A percentile compares a stretch with the other conserved stretches of the same genome.
phyloP scores from a whole-genome alignment of 2,797 vertebrate species.

The Amblyraja radiata region DNA sequence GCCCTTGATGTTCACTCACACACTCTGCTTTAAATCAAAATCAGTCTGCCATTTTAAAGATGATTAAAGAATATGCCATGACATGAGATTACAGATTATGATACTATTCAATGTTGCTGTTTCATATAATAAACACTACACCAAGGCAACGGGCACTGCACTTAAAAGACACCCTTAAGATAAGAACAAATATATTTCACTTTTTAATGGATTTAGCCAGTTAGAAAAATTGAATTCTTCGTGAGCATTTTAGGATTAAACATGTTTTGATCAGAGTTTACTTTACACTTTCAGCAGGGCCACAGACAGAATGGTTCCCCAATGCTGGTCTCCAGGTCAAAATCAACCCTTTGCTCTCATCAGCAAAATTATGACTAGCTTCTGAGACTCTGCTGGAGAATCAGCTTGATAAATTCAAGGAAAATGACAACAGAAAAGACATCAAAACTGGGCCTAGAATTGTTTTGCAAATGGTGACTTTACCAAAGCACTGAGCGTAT shows the following conservation, averaged over 20 bases:
- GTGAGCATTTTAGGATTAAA: neutral
- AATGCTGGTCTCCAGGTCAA: neutral
- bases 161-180: neutral
- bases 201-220: neutral
- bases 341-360: neutral
- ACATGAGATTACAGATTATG: neutral
- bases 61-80: neutral
- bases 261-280: neutral
- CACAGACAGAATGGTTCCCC: neutral
- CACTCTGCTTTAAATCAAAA: neutral
- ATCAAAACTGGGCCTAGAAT: neutral
- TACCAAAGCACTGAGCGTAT: neutral
- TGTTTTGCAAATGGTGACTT: neutral
- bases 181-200: neutral
- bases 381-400: neutral
- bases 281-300: neutral
- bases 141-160: neutral
- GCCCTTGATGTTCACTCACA: neutral
- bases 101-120: neutral
- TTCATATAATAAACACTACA: neutral
- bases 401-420: neutral
- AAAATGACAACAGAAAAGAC: neutral
- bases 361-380: neutral
- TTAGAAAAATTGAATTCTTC: neutral
- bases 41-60: neutral